Base-by-base conservation (phyloP, 1,140 invertebrate genomes). In the Ceratosolen fusciceps region DNA sequence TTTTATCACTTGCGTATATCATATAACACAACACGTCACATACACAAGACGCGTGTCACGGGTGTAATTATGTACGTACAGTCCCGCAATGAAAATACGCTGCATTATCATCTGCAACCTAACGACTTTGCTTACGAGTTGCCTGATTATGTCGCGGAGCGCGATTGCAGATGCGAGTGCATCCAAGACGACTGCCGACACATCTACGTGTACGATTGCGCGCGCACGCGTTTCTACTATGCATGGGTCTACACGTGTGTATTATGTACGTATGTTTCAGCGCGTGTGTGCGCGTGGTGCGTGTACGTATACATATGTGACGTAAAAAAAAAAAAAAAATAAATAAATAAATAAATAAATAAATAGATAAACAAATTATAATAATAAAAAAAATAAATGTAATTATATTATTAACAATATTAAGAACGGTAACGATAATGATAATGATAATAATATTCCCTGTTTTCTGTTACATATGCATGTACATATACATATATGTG, bases 41-140 rank as follows among this genome's bases (percentile, higher is more conserved):
- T 68, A 43, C 37, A 62, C 68, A 73, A 73, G 26, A 49, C 75
- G 65, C 70, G 70, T 47, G 72, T 79, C 54, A 39, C 54, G 74
- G 68, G 76, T 65, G 39, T 70, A 82, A 74, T 78, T 71, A 80
- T 75, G 56, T 79, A 78, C 67, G 71, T 73, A 76, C 79, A 79
- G 68, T 75, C 52, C 43, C 79, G 65, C 39, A 26, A 24, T 62
- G 60, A 70, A 76, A 77, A 80, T 74, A 74, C 71, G 62, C 79
- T 74, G 81, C 73, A 83, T 82, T 84, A 83, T 86, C 81, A 84
- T 84, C 79, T 81, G 82, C 84, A 84, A 86, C 84, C 83, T 81
- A 84, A 85, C 82, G 83, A 86, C 82, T 81, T 85, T 85, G 81
- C 81, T 65, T 37, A 65, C 60, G 34, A 65, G 19, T 65, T 83